Evolutionary conservation across 2,113 vertebrate species (phyloP), one percentile per base, ranked within the genome.

Genomic region (Crotalus helleri): DNA sequence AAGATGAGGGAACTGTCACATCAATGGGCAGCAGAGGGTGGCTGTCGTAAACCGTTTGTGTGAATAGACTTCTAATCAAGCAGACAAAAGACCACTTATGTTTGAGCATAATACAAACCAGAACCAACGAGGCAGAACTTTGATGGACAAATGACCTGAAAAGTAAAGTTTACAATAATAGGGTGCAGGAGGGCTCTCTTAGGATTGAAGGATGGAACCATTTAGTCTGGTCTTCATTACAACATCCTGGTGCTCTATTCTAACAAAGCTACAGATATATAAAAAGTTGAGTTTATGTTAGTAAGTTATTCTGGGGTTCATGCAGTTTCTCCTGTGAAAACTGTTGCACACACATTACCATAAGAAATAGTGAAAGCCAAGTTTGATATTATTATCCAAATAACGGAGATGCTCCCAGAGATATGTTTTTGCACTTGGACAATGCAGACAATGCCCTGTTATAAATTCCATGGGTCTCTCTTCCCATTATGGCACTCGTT

Each of bases 1-100:
- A 91, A 95, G 58, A 94, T 93, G 93, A 97, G 94, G 94, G 93
- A 95, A 94, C 93, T 90, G 94, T 85, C 44, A 93, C 95, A 95
- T 88, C n/a, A 5, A 69, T 17, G 92, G 54, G 26, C 58, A 88
- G 57, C 4, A 88, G 57, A 55, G 74, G 7, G 93, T 91, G 86
- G 33, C 87, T 87, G 26, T 7, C 64, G 49, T 21, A 81, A 23
- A 0, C 0, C n/a, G 85, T 69, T 53, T 23, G 59, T 91, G 23
- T 53, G 87, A 88, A 55, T 87, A 93, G 44, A 93, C 3, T 94
- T 95, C 93, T 92, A 95, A 93, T 92, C 44, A 93, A 92, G 89
- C 69, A 51, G 89, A 94, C 89, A 94, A 90, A 93, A 91, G 55
- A 94, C 90, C 91, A 95, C 94, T 95, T n/a, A 88, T 94, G 95